Percentiles rank a stretch among this genome's conserved stretches.
phyloP scores from a whole-genome alignment of 2,113 vertebrate genomes.

The Ptilonorhynchus violaceus region DNA sequence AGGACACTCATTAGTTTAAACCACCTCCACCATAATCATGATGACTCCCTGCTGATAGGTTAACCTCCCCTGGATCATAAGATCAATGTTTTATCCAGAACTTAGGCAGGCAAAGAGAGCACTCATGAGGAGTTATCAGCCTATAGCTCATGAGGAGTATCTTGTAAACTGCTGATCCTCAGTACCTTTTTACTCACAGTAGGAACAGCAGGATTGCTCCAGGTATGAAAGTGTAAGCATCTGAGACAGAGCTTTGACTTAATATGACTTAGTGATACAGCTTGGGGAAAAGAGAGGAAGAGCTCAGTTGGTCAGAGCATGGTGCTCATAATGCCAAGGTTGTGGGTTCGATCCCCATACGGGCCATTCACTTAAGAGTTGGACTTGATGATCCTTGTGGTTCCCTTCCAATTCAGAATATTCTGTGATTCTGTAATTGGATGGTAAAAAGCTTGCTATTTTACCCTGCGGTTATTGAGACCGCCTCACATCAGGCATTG shows the following conservation, averaged over 20 bases:
- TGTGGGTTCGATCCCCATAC: background rate
- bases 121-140: background rate
- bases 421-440: background rate
- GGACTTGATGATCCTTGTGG: background rate
- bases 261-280: background rate
- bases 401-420: background rate
- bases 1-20: background rate
- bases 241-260: background rate
- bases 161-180: background rate
- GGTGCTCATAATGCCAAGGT: background rate
- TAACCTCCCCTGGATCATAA: background rate
- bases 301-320: background rate
- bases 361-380: background rate
- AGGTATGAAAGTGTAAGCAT: background rate
- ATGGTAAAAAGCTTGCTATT: background rate
- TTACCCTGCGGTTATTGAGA: background rate
- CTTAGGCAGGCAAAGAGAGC: background rate
- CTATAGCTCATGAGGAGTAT: background rate
- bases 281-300: background rate
- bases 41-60: background rate
- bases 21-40: background rate
- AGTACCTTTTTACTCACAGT: background rate
- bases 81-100: background rate
- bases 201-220: background rate
- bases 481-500: background rate